These are phyloP conservation scores for Actinernus sp. DNA, from an alignment of 92 coral and sea anemone species.

Conservation along the genomic window DNA sequence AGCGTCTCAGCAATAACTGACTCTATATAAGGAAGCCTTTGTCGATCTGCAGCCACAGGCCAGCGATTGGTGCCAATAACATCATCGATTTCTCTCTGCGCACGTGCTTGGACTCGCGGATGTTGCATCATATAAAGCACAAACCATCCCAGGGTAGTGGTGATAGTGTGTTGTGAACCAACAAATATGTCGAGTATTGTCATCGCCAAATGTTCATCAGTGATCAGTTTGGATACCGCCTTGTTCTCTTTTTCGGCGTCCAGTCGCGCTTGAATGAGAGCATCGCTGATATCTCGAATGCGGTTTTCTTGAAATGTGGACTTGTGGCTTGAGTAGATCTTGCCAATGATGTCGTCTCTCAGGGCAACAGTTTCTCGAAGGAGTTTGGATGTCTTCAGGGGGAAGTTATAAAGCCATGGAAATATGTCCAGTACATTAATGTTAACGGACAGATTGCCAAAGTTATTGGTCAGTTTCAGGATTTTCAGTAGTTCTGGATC, in stretches of 20 bases:
- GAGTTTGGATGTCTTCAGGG: constrained; percentile 47
- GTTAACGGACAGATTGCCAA: background rate
- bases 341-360: constrained; percentile 70
- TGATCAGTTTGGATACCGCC: constrained; percentile 25
- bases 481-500: constrained; percentile 74
- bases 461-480: background rate
- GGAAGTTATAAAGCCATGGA: constrained; percentile 82
- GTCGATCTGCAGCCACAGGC: constrained; percentile 74
- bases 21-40: constrained; percentile 69
- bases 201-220: constrained; percentile 76
- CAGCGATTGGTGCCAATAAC: constrained; percentile 63
- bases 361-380: constrained; percentile 71
- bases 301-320: constrained; percentile 63
- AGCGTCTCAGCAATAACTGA: constrained; percentile 78
- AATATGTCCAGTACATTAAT: constrained; percentile 72
- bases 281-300: constrained; percentile 86
- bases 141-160: constrained; percentile 76
- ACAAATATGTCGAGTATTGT: constrained; percentile 71
- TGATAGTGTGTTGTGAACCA: constrained; percentile 82
- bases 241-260: constrained; percentile 50
- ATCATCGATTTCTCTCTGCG: constrained; percentile 67
- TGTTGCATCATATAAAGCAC: constrained; percentile 73
- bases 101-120: constrained; percentile 71
- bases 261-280: constrained; percentile 64
- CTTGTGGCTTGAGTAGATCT: constrained; percentile 72